Evolutionary conservation across 2,113 vertebrate genomes (phyloP), one percentile per base, ranked within the genome.

Genomic region (Malurus elegans): DNA sequence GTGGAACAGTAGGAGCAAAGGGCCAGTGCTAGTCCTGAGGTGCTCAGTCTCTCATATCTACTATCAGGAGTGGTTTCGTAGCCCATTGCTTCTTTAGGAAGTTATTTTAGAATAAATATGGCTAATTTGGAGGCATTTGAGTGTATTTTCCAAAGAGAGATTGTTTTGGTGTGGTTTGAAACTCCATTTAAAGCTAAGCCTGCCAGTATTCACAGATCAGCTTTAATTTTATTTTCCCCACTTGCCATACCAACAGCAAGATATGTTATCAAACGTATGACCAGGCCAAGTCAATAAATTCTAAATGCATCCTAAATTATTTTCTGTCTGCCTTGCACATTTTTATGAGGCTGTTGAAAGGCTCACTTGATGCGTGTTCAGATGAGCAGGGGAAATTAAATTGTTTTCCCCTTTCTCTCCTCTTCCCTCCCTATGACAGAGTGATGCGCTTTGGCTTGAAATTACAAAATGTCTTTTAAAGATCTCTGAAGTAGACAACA

Each of bases 281-380:
- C 78, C 45, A 28, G 91, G 50, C 84, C 84, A 92, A 91, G 70
- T 90, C 89, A 92, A 72, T 95, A 91, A 69, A 94, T 66, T 86
- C 54, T 88, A 56, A 82, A 88, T 85, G 66, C 47, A 57, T 81
- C 53, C 65, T 72, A 47, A 92, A 85, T 87, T 90, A 72, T 85
- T 92, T 94, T 88, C 40, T 88, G n/a, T 83, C 87, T 83, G 47
- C 72, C 85, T 88, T 88, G 47, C 65, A 42, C 47, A 29, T 78
- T 80, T 91, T 88, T 82, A 69, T 86, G 70, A 76, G 54, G 26
- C 38, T 65, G 53, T 36, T 69, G 81, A 87, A 82, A 71, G 66
- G 54, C 47, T 95, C 38, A 1, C 58, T 91, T 82, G 71, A 82
- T 86, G 67, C 0, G 1, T 1, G 17, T 84, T 94, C 32, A 60